These are phyloP conservation scores for Anisognathus igniventris DNA, from an alignment of 2,797 vertebrate genomes.

Conservation along the genomic window DNA sequence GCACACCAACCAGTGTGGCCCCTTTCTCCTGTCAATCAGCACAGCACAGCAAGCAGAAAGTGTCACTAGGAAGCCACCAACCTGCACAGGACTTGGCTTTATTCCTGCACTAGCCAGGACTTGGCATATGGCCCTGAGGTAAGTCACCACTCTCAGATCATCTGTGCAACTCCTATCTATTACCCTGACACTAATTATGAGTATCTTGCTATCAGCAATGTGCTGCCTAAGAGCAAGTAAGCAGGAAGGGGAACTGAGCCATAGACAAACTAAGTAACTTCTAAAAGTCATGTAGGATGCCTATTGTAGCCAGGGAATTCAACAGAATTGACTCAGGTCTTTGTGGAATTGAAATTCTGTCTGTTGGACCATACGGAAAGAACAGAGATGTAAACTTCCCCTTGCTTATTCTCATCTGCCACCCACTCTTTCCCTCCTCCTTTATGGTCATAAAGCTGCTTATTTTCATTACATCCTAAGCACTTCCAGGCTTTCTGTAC, in stretches of 20 bases:
- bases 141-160: not conserved
- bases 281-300: not conserved
- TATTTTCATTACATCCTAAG: not conserved
- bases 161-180: not conserved
- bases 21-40: not conserved
- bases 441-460: not conserved
- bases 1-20: fast-evolving
- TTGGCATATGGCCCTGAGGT: not conserved
- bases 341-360: not conserved
- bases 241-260: not conserved
- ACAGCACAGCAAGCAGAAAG: not conserved
- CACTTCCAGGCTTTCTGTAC: not conserved
- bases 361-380: not conserved
- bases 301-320: not conserved
- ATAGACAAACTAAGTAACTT: not conserved
- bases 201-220: not conserved
- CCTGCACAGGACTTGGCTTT: not conserved
- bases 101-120: not conserved
- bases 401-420: not conserved
- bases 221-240: not conserved
- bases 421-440: not conserved
- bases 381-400: not conserved
- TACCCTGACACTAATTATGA: not conserved
- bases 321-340: not conserved
- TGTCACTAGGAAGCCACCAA: not conserved